Base-by-base conservation (phyloP, 23 tunicate species). In the Trididemnum nubilum region DNA sequence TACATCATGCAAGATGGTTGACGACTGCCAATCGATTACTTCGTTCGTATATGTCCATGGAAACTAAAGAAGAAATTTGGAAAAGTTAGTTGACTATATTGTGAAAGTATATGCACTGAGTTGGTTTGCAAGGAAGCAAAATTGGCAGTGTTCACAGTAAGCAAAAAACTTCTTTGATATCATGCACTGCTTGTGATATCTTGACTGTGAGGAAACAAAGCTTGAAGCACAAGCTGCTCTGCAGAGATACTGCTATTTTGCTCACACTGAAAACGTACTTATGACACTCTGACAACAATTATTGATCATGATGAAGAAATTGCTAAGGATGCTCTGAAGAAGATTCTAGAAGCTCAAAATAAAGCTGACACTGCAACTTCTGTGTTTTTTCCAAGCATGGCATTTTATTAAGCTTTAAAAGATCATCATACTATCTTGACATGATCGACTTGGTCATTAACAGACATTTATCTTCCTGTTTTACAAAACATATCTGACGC, bases 291-390 rank as follows among this genome's bases (percentile, higher is more conserved):
- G 26, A 26, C 67, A 12, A 26, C 67, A 22, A n/a, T 61, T 61
- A 26, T 24, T 61, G 67, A 61, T 61, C n/a, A 23, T 23, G 26
- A 61, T 61, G 67, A 61, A 61, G 67, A 15, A 61, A 61, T 61
- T 61, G 67, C 67, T 3, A 24, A 61, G 18, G 67, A 24, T 61
- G 67, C 29, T 61, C n/a, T 61, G 67, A 61, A 12, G 57, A 61
- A 61, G n/a, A 61, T 61, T n/a, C 26, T 61, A 61, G 25, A 61
- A n/a, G 67, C 67, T 61, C 67, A 26, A 61, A 61, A n/a, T n/a
- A n/a, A 61, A 61, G 5, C 67, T 61, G n/a, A 61, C 26, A 26
- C 18, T 61, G 67, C 67, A 12, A 61, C 67, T 21, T 61, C 67
- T 61, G 28, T 61, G 26, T 61, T 26, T 61, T 61, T 61, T 61